These are phyloP conservation scores for Siniperca obscura DNA, from an alignment of 2,797 vertebrate species.

Conservation along the genomic window DNA sequence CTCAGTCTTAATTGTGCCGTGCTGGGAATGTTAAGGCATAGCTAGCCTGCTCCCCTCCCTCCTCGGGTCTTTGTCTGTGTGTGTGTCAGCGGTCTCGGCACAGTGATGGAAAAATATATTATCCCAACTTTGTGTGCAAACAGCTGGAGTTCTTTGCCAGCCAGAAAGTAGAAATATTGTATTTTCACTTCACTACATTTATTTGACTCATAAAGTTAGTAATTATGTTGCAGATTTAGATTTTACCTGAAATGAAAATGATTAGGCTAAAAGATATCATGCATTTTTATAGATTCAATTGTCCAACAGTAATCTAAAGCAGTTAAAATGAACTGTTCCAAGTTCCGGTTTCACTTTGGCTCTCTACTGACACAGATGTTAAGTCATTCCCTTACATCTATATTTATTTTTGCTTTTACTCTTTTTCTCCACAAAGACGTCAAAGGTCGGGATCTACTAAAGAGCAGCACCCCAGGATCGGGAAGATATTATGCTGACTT, in stretches of 20 bases:
- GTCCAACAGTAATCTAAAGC: neutral
- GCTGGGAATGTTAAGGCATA: conserved; percentile 86
- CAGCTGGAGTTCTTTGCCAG: conserved; percentile 16
- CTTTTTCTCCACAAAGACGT: no score
- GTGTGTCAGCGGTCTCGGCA: conserved; percentile 17
- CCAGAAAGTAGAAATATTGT: neutral
- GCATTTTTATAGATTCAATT: neutral
- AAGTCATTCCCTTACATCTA: no score
- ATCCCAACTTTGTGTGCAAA: conserved; percentile 47
- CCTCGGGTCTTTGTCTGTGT: conserved; percentile 11
- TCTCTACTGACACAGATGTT: no score
- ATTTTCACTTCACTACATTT: neutral
- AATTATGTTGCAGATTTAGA: neutral
- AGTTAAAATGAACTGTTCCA: neutral
- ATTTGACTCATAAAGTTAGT: neutral
- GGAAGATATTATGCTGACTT: no score
- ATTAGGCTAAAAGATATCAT: neutral
- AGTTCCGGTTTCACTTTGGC: no score
- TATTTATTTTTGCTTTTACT: no score
- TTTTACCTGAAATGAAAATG: neutral
- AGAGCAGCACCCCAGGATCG: no score
- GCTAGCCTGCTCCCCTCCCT: conserved; percentile 43
- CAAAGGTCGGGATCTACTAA: no score
- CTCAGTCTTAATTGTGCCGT: conserved; percentile 92
- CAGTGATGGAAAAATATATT: conserved; percentile 35